These are phyloP conservation scores for Drosophila nigrodunni DNA, from an alignment of 1,140 invertebrate species.

Conservation along the genomic window DNA sequence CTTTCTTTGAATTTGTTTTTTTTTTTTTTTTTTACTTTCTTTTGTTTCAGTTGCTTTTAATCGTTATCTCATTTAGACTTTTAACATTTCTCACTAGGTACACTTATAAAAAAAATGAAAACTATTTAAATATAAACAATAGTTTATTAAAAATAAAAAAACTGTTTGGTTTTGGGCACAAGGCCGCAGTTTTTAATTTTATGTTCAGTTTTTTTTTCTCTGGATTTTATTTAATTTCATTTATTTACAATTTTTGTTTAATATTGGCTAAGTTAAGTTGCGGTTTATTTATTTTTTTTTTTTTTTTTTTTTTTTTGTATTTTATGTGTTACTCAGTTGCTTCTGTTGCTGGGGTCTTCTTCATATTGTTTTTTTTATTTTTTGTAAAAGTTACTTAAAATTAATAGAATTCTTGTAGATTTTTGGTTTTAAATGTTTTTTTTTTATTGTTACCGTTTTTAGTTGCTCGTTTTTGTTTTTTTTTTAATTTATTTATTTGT, in stretches of 20 bases:
- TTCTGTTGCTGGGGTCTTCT: conserved; percentile 53
- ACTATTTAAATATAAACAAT: conserved; percentile 75
- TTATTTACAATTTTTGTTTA: conserved; percentile 58
- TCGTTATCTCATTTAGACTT: conserved; percentile 73
- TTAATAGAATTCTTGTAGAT: conserved; percentile 82
- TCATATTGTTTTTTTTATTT: conserved; percentile 40
- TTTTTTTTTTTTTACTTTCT: conserved; percentile 69
- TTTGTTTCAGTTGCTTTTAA: conserved; percentile 75
- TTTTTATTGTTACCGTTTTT: conserved; percentile 76
- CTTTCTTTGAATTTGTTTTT: conserved; percentile 83
- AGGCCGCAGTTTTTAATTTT: conserved; percentile 60
- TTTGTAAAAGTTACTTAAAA: conserved; percentile 77
- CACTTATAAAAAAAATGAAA: conserved; percentile 82
- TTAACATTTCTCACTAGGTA: conserved; percentile 83
- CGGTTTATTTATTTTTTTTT: conserved; percentile 52
- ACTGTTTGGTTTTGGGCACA: conserved; percentile 64
- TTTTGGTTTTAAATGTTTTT: conserved; percentile 82
- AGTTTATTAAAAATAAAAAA: conserved; percentile 70
- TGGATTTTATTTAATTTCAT: conserved; percentile 49
- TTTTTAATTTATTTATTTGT: conserved; percentile 21
- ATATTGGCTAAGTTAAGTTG: conserved; percentile 77
- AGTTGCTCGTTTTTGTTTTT: conserved; percentile 61
- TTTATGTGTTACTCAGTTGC: conserved; percentile 60
- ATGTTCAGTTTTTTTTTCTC: conserved; percentile 38
- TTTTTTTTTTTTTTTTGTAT: conserved; percentile 48